phyloP scores from a whole-genome alignment of 2,113 vertebrate species.

The Percopsis transmontana region DNA sequence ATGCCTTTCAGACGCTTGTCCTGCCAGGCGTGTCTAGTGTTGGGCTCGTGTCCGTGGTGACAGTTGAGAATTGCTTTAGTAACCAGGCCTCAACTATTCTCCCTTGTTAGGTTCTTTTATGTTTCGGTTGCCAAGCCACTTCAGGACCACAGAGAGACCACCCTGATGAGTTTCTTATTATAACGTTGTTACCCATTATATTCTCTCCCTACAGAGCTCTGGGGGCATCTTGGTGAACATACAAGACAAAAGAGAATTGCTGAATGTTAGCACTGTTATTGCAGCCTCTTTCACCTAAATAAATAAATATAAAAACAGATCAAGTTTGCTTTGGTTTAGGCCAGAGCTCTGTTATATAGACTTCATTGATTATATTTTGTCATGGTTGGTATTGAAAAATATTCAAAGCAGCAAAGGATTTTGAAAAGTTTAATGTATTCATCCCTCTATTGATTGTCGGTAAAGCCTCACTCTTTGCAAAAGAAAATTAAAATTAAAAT shows the following conservation, averaged over 20 bases:
- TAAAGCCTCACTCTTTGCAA: not conserved
- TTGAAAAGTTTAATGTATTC: conserved; percentile 3
- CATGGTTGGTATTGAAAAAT: conserved; percentile 20
- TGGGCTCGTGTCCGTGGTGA: not conserved
- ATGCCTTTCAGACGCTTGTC: conserved; percentile 10
- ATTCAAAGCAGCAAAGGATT: conserved; percentile 14
- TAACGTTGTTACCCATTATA: conserved; percentile 1
- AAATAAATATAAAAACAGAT: conserved; percentile 35
- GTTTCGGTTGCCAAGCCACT: too few species aligned
- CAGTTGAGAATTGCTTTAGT: not conserved
- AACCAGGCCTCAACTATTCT: not conserved
- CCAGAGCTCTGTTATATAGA: not conserved
- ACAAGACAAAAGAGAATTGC: conserved; percentile 4
- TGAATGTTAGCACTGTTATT: conserved; percentile 25
- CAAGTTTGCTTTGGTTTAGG: conserved; percentile 1
- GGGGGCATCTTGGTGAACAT: conserved; percentile 32
- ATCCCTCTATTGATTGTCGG: not conserved
- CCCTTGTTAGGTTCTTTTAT: too few species aligned
- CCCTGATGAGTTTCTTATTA: too few species aligned
- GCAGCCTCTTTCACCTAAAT: not conserved
- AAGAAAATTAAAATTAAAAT: too few species aligned
- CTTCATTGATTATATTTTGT: conserved; percentile 29
- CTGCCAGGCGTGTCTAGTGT: not conserved
- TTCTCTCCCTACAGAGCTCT: conserved; percentile 31
- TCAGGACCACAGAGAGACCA: too few species aligned